Conservation (phyloP, 2,113 vertebrate genomes). For the Salvelinus namaycush region DNA sequence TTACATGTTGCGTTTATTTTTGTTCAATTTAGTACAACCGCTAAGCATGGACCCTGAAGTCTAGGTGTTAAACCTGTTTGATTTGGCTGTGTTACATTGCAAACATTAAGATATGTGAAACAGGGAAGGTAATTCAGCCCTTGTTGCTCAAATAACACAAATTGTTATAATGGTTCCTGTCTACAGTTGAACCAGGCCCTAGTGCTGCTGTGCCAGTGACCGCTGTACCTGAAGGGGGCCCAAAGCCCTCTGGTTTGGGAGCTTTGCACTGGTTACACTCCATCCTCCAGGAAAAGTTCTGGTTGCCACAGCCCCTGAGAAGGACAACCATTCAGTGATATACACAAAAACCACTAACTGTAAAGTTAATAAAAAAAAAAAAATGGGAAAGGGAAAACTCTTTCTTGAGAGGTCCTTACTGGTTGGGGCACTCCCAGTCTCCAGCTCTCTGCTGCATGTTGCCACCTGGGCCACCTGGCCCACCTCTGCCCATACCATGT, state of each 20-base stretch:
- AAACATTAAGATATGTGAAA: not conserved
- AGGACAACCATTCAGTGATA: not conserved
- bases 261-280: constrained; percentile 99
- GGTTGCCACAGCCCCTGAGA: constrained; percentile 93
- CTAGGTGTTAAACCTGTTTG: too few relatives aligned
- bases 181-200: not conserved
- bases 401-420: constrained; percentile 73
- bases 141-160: not conserved
- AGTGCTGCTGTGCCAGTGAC: not conserved
- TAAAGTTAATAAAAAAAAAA: not conserved
- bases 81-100: too few relatives aligned
- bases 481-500: constrained; percentile 79
- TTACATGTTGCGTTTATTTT: too few relatives aligned
- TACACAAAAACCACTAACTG: not conserved
- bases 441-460: constrained; percentile 95
- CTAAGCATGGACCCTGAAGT: too few relatives aligned
- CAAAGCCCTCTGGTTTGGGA: constrained; percentile 91
- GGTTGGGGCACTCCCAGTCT: constrained; percentile 98
- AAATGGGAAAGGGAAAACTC: not conserved
- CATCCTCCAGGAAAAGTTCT: constrained; percentile 97
- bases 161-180: not conserved
- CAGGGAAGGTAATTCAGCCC: not conserved
- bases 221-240: constrained; percentile 83
- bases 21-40: too few relatives aligned
- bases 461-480: constrained; percentile 78